A percentile compares a stretch with the other conserved stretches of the same genome.
Evolutionary conservation across 1,140 invertebrate species (phyloP).

Genomic region (Archegozetes longisetosus): DNA sequence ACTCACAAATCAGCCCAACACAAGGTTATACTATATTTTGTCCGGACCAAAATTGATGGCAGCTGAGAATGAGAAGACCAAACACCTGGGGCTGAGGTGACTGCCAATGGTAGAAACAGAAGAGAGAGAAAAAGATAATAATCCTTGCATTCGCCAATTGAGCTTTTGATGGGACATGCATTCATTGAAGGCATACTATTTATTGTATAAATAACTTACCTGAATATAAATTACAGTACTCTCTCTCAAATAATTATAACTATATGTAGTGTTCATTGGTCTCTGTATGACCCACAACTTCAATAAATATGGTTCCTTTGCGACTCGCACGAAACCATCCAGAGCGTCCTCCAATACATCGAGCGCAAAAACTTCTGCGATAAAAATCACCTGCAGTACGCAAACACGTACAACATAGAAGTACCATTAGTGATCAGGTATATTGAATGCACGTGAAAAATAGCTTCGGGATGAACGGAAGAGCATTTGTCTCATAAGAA

Average conservation of each 20-base stretch:
- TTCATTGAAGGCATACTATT: not conserved
- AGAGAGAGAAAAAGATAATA: not conserved
- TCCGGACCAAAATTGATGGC: not conserved
- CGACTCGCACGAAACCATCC: too few relatives aligned
- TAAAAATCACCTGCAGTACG: not conserved
- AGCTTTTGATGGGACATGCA: not conserved
- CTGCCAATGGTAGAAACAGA: not conserved
- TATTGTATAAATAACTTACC: not conserved
- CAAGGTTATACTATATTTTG: not conserved
- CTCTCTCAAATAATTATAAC: not conserved
- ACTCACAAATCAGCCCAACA: not conserved
- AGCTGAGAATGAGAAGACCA: not conserved
- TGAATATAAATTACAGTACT: not conserved
- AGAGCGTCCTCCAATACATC: too few relatives aligned
- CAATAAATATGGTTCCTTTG: too few relatives aligned
- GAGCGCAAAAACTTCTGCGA: not conserved
- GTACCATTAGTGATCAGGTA: not conserved
- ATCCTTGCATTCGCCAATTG: not conserved
- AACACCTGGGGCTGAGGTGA: not conserved
- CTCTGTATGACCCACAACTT: not conserved
- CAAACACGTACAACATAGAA: not conserved
- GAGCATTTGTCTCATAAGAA: not conserved
- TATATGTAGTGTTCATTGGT: not conserved
- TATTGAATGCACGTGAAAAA: not conserved
- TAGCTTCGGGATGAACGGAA: not conserved